Evolutionary conservation across 2,113 vertebrate genomes (phyloP).

Genomic region (Apaloderma vittatum): DNA sequence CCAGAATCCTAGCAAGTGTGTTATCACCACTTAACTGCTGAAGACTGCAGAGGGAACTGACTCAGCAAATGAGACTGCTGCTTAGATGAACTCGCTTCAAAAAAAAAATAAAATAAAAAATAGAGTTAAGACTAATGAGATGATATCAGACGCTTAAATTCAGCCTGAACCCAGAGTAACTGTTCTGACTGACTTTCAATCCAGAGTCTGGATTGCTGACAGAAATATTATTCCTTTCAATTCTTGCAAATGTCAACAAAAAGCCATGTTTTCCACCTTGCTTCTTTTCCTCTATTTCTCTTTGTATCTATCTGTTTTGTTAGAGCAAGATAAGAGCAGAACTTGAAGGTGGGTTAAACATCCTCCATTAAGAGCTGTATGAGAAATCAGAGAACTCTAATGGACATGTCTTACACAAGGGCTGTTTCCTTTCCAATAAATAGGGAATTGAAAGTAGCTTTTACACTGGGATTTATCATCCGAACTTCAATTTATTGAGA

Average conservation of each 20-base stretch:
- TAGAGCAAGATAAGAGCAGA: background rate
- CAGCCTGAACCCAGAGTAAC: background rate
- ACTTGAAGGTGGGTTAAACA: background rate
- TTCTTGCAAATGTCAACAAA: background rate
- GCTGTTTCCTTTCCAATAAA: background rate
- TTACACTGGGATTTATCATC: conserved; percentile 28
- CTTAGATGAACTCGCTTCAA: background rate
- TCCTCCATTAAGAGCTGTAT: background rate
- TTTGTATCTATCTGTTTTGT: background rate
- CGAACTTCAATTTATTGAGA: conserved; percentile 26
- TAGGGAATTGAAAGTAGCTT: background rate
- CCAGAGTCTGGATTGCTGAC: background rate
- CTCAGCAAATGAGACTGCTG: background rate
- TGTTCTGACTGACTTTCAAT: background rate
- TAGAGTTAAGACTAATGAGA: background rate
- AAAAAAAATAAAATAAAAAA: background rate
- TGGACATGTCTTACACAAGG: background rate
- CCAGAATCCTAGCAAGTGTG: background rate
- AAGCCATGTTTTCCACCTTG: background rate
- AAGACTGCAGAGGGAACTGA: rapidly evolving
- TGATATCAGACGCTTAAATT: background rate
- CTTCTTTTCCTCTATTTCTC: background rate
- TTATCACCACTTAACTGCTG: background rate
- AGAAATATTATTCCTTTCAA: background rate
- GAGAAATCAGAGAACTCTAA: background rate